Conservation (phyloP, 2,797 vertebrate species). For the Tragelaphus eurycerus region DNA sequence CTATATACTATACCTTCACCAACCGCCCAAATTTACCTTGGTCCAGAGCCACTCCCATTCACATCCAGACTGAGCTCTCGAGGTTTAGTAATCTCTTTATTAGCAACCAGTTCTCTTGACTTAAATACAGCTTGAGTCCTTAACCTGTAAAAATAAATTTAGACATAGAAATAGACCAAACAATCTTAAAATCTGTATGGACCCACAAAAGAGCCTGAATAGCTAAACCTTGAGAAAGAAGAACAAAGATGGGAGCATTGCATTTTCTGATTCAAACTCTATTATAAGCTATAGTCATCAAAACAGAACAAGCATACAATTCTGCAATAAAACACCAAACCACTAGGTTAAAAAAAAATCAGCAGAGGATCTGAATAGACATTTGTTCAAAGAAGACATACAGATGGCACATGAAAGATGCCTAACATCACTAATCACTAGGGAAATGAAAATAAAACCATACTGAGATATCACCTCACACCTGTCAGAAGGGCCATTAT, state of each 20-base stretch:
- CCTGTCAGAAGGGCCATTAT: neutral
- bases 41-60: slow-evolving; percentile 71
- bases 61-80: slow-evolving; percentile 58
- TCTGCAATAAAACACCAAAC: neutral
- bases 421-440: neutral
- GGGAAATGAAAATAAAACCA: neutral
- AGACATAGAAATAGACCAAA: neutral
- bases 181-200: neutral
- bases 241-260: neutral
- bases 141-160: slow-evolving; percentile 76
- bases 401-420: neutral
- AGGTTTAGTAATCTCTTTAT: slow-evolving; percentile 58
- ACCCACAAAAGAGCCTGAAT: neutral
- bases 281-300: neutral
- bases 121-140: slow-evolving; percentile 60
- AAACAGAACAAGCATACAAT: neutral
- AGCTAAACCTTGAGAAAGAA: neutral
- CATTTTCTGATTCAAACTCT: neutral
- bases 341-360: neutral
- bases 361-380: neutral
- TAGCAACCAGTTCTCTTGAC: slow-evolving; percentile 60
- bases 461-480: neutral
- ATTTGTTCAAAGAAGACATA: neutral
- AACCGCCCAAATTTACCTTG: slow-evolving; percentile 75
- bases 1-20: neutral